Base-by-base conservation (phyloP, 2,888 invertebrate species). In the Aphidoletes aphidimyza region DNA sequence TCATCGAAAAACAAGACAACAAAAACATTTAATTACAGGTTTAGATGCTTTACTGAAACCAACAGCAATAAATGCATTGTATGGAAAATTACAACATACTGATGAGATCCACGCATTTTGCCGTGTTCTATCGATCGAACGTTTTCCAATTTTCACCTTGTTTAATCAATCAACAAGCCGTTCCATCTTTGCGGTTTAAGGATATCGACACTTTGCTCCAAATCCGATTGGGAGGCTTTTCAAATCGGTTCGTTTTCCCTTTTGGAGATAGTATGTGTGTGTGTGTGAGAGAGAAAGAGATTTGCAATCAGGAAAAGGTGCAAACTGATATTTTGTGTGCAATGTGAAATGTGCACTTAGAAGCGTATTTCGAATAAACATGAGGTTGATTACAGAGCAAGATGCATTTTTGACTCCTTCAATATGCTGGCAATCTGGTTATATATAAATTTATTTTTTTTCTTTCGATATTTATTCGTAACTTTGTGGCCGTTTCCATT, bases 81-180 rank as follows among this genome's bases (percentile, higher is more conserved):
- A 69, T 30, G 69, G n/a, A 54, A 54, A 54, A 54, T 54, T 54
- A 22, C 54, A 54, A 22, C 22, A 54, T 47, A 39, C 11, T 39
- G 39, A 11, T 8, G 11, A 39, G 11, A 11, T 5, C 39, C 39
- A 9, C 30, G 34, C 26, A 30, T 0, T 69, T 54, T 22, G 1
- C n/a, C n/a, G n/a, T n/a, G n/a, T 69, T 34, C 14, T 0, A 69
- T 69, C 69, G 69, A 69, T 69, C 0, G 69, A 34, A 37, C 22
- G 81, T n/a, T n/a, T 81, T 37, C 37, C 81, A 81, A 81, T 81
- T 81, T 81, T 81, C 81, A 81, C 81, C 81, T 81, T 81, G 81
- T 81, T 69, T 84, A 86, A 86, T 86, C 85, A 85, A 85, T 86
- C 85, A 85, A 81, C 69, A 85, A 69, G 34, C n/a, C 34, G 26